Evolutionary conservation across 2,113 vertebrate species (phyloP).

Genomic region (Ifrita kowaldi): DNA sequence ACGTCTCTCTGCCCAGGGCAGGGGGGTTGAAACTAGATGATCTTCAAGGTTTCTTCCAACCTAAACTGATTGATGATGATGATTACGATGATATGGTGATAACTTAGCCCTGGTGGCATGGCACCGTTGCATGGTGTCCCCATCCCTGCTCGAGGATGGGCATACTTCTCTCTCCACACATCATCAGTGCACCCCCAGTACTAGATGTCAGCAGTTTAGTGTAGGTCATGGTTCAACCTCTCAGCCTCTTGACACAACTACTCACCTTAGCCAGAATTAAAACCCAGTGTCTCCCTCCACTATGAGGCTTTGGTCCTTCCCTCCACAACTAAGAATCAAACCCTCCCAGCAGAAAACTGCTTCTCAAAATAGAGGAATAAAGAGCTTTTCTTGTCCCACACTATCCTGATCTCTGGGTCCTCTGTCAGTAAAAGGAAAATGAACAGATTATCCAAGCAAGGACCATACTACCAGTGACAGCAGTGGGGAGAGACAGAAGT

Average conservation of each 20-base stretch:
- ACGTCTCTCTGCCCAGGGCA: neutral
- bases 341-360: neutral
- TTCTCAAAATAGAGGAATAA: neutral
- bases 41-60: neutral
- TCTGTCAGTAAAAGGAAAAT: neutral
- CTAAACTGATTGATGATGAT: neutral
- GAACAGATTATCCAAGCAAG: neutral
- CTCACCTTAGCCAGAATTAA: neutral
- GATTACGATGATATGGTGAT: neutral
- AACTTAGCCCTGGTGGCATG: neutral
- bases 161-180: neutral
- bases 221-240: neutral
- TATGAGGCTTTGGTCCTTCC: neutral
- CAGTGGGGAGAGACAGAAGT: accelerated
- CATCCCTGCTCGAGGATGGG: neutral
- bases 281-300: neutral
- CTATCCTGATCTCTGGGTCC: neutral
- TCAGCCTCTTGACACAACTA: neutral
- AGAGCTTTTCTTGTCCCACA: neutral
- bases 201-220: neutral
- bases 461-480: neutral
- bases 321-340: neutral
- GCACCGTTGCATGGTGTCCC: neutral
- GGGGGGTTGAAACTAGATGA: neutral
- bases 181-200: neutral